These are phyloP conservation scores for Siphamia tubifer DNA, from an alignment of 2,113 vertebrate genomes.

Conservation along the genomic window DNA sequence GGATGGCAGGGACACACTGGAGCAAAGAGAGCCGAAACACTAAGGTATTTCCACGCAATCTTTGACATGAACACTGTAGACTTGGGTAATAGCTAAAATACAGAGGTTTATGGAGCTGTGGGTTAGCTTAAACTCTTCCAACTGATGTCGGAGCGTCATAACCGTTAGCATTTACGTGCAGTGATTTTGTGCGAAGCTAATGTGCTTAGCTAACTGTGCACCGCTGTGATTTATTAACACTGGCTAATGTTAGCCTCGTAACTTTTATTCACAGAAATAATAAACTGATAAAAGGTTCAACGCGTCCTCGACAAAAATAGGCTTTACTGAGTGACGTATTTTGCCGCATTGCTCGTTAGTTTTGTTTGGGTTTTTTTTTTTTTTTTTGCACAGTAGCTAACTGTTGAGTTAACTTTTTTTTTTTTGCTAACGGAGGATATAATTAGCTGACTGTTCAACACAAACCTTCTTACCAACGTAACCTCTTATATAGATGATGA, in stretches of 20 bases:
- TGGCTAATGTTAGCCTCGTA: constrained; percentile 52
- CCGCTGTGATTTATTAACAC: not conserved
- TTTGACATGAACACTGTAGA: rapidly evolving
- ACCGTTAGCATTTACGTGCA: not conserved
- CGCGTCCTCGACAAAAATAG: not conserved
- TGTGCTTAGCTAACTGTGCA: not conserved
- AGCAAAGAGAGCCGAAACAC: constrained; percentile 64
- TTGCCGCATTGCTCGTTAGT: not conserved
- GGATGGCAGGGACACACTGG: constrained; percentile 89
- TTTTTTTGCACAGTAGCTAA: not conserved
- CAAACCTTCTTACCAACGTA: too few species aligned
- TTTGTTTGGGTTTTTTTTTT: not conserved
- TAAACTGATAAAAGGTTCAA: not conserved
- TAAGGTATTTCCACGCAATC: constrained; percentile 53
- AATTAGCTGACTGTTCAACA: too few species aligned
- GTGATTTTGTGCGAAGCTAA: constrained; percentile 39
- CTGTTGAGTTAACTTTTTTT: too few species aligned
- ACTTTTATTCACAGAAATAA: not conserved
- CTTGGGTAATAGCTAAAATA: not conserved
- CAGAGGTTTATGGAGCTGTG: not conserved
- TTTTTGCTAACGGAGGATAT: too few species aligned
- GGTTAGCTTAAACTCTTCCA: not conserved
- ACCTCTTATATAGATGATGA: too few species aligned
- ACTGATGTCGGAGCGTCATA: not conserved
- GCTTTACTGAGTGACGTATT: not conserved